These are phyloP conservation scores for Peromyscus eremicus DNA, from an alignment of 2,797 vertebrate species.

Conservation along the genomic window DNA sequence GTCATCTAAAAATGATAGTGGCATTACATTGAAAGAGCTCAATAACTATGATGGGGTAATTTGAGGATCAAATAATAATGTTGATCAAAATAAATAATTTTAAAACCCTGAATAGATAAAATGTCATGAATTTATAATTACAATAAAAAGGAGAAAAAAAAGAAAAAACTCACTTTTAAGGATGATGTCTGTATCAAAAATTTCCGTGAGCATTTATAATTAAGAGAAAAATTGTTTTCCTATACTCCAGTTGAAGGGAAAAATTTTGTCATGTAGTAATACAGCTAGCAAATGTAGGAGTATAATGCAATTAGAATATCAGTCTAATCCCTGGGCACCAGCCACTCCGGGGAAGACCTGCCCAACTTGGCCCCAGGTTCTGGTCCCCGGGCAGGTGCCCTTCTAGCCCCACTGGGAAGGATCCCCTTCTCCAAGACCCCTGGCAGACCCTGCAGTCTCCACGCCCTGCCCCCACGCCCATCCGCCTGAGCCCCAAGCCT, in stretches of 20 bases:
- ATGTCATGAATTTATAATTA: background rate
- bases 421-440: too few relatives aligned
- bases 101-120: background rate
- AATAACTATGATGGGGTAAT: constrained; percentile 2
- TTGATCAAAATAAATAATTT: background rate
- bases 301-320: constrained; percentile 1
- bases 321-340: too few relatives aligned
- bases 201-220: constrained; percentile 34
- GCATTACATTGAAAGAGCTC: background rate
- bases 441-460: too few relatives aligned
- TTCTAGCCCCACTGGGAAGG: too few relatives aligned
- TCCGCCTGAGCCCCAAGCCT: too few relatives aligned
- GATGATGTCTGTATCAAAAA: constrained; percentile 13
- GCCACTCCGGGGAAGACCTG: too few relatives aligned
- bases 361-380: too few relatives aligned
- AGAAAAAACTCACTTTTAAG: background rate
- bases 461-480: too few relatives aligned
- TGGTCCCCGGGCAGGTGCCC: too few relatives aligned
- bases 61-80: constrained; percentile 32
- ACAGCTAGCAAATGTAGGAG: background rate
- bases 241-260: background rate
- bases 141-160: constrained; percentile 16
- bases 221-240: constrained; percentile 11
- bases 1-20: background rate
- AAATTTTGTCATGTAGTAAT: constrained; percentile 5